Conservation (phyloP, 2,797 vertebrate species). For the Danio tinwini region DNA sequence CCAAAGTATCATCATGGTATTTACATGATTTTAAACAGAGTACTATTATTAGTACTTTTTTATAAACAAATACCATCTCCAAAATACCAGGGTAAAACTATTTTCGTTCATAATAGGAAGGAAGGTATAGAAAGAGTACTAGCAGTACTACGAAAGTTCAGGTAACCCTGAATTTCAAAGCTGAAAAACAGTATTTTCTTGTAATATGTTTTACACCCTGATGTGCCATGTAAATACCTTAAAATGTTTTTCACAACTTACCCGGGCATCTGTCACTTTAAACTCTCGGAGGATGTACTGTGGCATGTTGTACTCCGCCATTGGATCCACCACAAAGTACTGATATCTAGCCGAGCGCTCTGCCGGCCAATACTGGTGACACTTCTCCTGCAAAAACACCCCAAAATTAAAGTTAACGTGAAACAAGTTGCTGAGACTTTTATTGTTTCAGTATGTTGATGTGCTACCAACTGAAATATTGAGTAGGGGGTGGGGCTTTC, state of each 20-base stretch:
- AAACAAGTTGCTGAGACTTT: too few relatives aligned
- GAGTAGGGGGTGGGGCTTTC: too few relatives aligned
- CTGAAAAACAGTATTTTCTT: too few relatives aligned
- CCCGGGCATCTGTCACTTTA: constrained; percentile 97
- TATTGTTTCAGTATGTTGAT: too few relatives aligned
- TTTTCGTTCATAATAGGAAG: neutral
- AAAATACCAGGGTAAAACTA: neutral
- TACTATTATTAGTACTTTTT: neutral
- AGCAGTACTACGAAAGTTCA: too few relatives aligned
- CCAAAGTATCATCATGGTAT: neutral
- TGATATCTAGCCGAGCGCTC: constrained; percentile 96
- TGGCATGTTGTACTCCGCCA: constrained; percentile 99
- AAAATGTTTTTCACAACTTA: constrained; percentile 69
- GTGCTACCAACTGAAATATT: too few relatives aligned
- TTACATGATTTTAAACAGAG: neutral
- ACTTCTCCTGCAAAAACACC: constrained; percentile 87
- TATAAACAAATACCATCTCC: too few relatives aligned
- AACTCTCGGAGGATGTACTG: constrained; percentile 98
- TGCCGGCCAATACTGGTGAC: constrained; percentile 97
- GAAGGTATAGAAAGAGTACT: too few relatives aligned
- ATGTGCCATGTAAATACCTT: neutral
- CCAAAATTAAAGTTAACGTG: neutral
- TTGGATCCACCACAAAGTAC: constrained; percentile 97
- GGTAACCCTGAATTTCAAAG: too few relatives aligned
- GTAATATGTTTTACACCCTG: too few relatives aligned